Base-by-base conservation (phyloP, 2,113 vertebrate genomes). In the Nipponia nippon region DNA sequence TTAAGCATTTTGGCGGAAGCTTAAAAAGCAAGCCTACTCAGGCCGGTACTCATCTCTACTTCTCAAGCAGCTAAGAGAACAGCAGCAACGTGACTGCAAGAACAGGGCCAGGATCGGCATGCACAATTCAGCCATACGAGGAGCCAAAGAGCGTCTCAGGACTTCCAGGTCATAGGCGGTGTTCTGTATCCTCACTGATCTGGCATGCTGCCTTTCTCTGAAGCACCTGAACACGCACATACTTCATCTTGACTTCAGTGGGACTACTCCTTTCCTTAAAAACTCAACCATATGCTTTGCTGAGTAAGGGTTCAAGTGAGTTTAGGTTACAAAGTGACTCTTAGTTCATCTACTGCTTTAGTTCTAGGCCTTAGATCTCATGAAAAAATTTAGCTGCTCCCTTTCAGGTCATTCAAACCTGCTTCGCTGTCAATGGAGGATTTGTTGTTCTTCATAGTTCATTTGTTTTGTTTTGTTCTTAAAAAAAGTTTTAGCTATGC, bases 21-120 rank as follows among this genome's bases (percentile, higher is more conserved):
- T 95, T 96, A 82, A 89, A 93, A 97, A 52, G 21, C 92, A 91
- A 95, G 63, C 55, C 80, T 78, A 44, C 40, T 92, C 78, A 67
- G 23, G 44, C 19, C 58, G 25, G 53, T 56, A 72, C 16, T 72
- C 34, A 66, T 47, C 42, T 66, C 14, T 26, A 36, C n/a, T 63
- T 44, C 61, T 46, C 36, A 50, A 16, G 46, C 50, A 46, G 58
- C 27, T 56, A 34, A 83, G 34, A 77, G n/a, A 85, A 50, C 26
- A 91, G 69, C 44, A 82, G 44, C 47, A 89, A 69, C 8, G 4
- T 1, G 29, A 52, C 6, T 36, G 44, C 38, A 81, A 27, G 50
- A 78, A 44, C 7, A 71, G 47, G 2, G 2, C 44, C 40, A 53
- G 29, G 44, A 76, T 26, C 1, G 3, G 21, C n/a, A 32, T 2